Conservation (phyloP, 1,140 invertebrate species). For the Caenorhabditis elegans region DNA sequence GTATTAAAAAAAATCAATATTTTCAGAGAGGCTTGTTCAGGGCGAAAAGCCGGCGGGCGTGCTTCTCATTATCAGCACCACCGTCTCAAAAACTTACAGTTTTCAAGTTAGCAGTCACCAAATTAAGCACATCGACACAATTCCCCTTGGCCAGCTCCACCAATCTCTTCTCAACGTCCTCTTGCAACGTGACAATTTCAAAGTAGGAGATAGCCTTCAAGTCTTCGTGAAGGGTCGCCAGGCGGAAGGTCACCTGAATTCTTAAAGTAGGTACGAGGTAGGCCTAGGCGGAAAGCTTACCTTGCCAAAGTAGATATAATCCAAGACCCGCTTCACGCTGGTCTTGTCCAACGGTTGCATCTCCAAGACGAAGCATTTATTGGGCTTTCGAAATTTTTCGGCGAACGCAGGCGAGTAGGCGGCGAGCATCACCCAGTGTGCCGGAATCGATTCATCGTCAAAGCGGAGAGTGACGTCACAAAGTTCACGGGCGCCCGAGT, state of each 20-base stretch:
- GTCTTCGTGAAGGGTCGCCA: not conserved
- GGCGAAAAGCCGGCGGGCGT: too few relatives aligned
- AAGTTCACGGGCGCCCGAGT: not conserved
- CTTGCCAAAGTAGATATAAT: constrained; percentile 3
- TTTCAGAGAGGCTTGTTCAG: too few relatives aligned
- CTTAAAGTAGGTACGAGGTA: too few relatives aligned
- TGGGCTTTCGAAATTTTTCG: not conserved
- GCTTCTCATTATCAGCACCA: too few relatives aligned
- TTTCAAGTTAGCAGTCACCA: constrained; percentile 11
- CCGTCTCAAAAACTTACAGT: not conserved
- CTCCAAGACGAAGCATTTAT: not conserved
- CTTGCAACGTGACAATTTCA: not conserved
- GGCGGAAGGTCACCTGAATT: not conserved
- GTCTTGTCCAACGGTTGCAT: not conserved
- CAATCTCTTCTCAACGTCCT: constrained; percentile 2
- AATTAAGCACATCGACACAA: not conserved
- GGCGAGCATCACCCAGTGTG: not conserved
- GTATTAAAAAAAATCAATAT: too few relatives aligned
- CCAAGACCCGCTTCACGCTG: not conserved
- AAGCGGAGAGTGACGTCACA: not conserved
- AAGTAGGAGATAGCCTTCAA: not conserved
- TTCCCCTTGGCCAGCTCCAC: not conserved
- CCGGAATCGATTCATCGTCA: not conserved
- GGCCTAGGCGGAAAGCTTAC: too few relatives aligned
- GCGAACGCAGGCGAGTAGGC: not conserved